Base-by-base conservation (phyloP, 2,888 invertebrate genomes). In the Diploptera punctata region DNA sequence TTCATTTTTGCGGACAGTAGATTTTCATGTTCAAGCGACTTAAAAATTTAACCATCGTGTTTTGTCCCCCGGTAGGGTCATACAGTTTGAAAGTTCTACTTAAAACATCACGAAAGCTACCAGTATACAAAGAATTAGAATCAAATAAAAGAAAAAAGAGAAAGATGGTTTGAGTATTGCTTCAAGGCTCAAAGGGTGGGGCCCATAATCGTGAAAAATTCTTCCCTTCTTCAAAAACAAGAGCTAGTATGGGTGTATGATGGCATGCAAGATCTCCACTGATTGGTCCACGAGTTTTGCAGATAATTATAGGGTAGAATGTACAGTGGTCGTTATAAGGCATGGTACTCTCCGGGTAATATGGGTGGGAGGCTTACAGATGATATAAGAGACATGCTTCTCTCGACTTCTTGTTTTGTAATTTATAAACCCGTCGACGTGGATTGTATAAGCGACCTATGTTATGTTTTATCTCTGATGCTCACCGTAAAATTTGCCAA, bases 251-350 rank as follows among this genome's bases (percentile, higher is more conserved):
- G n/a, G n/a, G n/a, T n/a, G n/a, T n/a, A 16, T 21, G 65, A 47
- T 47, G 65, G 65, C 65, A 65, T 65, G 47, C 65, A 3, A 65
- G 65, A 65, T 65, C 44, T 65, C n/a, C 65, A 65, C 65, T 65
- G 65, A 65, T 65, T 65, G 65, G 65, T 65, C 65, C 44, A 26
- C 29, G 26, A 65, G 47, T 65, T 47, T 65, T 18, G 65, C 65
- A 18, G 65, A 65, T 65, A 65, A 65, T 65, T 65, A 65, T 38
- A 65, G 65, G 65, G 26, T 57, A 57, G n/a, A 29, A 3, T 57
- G 57, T n/a, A 57, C 57, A 57, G 57, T 57, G 57, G 57, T 57
- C 29, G 57, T 57, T 57, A 29, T 29, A 3, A 3, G 16, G 29
- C 24, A 47, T 47, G n/a, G 3, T 33, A 7, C 10, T n/a, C 18